Evolutionary conservation across 2,888 invertebrate genomes (phyloP).

Genomic region (Syrphus vitripennis): DNA sequence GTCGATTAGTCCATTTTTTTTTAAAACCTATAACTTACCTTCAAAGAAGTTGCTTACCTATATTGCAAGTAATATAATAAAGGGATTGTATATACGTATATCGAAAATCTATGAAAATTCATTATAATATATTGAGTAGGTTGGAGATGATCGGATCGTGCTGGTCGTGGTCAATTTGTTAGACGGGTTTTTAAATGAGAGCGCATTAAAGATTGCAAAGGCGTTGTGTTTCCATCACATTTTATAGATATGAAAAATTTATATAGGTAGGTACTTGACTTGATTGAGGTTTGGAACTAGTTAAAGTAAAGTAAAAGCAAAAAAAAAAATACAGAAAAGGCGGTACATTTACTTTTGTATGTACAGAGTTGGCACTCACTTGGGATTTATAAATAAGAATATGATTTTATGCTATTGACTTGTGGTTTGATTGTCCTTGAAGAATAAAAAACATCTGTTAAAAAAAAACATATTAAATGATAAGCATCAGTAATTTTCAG

Average conservation of each 20-base stretch:
- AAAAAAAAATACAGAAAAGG: background rate
- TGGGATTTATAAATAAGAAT: background rate
- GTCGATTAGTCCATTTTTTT: too few species aligned
- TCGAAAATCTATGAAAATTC: slow-evolving; percentile 17
- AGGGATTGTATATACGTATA: background rate
- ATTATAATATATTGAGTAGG: slow-evolving; percentile 45
- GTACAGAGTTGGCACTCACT: background rate
- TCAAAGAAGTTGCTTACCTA: background rate
- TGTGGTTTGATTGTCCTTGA: slow-evolving; percentile 19
- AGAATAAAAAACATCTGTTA: background rate
- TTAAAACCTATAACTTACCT: background rate
- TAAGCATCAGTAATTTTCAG: too few species aligned
- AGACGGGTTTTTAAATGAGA: slow-evolving; percentile 36
- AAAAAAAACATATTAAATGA: background rate
- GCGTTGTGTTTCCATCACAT: slow-evolving; percentile 13
- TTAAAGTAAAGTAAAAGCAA: background rate
- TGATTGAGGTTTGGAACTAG: background rate
- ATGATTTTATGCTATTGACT: slow-evolving; percentile 19
- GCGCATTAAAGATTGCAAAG: slow-evolving; percentile 30
- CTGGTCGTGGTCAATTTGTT: slow-evolving; percentile 33
- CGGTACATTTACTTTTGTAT: background rate
- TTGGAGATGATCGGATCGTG: slow-evolving; percentile 43
- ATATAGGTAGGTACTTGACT: background rate
- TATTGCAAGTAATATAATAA: background rate
- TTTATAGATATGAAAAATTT: background rate